Evolutionary conservation across 2,888 invertebrate genomes (phyloP).

Genomic region (Melinaea menophilus): DNA sequence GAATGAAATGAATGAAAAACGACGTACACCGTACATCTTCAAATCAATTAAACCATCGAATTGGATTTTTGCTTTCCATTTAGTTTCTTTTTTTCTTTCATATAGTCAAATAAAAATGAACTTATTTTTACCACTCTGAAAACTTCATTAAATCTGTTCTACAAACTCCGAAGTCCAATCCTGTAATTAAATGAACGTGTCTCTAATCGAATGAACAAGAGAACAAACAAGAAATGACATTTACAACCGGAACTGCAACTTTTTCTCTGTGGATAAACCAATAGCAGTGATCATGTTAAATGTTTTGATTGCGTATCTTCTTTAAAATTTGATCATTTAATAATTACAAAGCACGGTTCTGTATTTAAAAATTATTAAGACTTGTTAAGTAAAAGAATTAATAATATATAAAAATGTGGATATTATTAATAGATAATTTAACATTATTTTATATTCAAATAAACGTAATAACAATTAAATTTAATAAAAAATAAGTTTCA

Average conservation of each 20-base stretch:
- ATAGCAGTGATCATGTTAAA: not conserved
- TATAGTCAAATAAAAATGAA: not conserved
- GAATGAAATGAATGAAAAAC: constrained; percentile 12
- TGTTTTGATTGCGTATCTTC: not conserved
- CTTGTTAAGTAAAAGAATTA: too few species aligned
- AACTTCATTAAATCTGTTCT: constrained; percentile 57
- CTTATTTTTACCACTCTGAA: constrained; percentile 24
- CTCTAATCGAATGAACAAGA: constrained; percentile 65
- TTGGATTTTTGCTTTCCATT: constrained; percentile 6
- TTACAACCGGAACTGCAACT: constrained; percentile 41
- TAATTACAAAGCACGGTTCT: too few species aligned
- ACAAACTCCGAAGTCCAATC: constrained; percentile 40
- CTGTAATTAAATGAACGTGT: constrained; percentile 71
- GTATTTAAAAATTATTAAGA: too few species aligned
- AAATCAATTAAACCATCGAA: constrained; percentile 18
- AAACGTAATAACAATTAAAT: too few species aligned
- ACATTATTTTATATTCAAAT: too few species aligned
- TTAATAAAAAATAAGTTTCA: too few species aligned
- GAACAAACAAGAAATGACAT: constrained; percentile 52
- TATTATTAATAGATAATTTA: too few species aligned
- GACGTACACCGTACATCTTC: constrained; percentile 13
- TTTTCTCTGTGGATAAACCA: constrained; percentile 22
- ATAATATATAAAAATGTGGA: too few species aligned
- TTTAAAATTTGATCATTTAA: too few species aligned
- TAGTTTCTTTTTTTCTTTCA: too few species aligned